Percentiles rank a stretch among this genome's conserved stretches.
Conservation (phyloP, 2,888 invertebrate genomes). For the Agapostemon virescens region DNA sequence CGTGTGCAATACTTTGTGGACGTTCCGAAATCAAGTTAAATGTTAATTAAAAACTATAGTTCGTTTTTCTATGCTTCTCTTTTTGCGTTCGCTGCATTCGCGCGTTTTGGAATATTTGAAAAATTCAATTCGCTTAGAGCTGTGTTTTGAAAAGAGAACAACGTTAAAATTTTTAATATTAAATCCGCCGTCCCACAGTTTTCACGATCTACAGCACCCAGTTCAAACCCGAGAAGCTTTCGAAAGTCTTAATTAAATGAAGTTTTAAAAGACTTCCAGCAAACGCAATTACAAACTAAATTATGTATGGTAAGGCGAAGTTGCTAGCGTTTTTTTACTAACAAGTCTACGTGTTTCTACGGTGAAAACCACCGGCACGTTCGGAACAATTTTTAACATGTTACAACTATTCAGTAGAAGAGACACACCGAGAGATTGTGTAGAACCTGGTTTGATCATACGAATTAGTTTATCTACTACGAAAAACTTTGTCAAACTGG, state of each 20-base stretch:
- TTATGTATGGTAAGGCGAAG: not conserved
- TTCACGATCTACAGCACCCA: not conserved
- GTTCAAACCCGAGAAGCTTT: not conserved
- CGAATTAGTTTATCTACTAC: not conserved
- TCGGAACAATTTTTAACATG: not conserved
- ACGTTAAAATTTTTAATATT: not conserved
- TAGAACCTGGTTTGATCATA: not conserved
- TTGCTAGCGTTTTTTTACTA: not conserved
- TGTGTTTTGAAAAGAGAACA: not conserved
- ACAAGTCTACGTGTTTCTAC: not conserved
- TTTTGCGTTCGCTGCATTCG: not conserved
- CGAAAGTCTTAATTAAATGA: constrained; percentile 4
- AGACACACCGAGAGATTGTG: not conserved
- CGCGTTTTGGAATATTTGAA: not conserved
- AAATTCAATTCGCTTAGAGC: not conserved
- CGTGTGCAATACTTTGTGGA: too few species aligned
- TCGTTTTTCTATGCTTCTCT: not conserved
- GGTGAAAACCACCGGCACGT: not conserved
- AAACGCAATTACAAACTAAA: not conserved
- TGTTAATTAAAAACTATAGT: too few species aligned
- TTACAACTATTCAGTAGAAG: not conserved
- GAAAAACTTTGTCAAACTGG: not conserved
- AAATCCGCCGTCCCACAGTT: not conserved
- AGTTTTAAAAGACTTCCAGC: not conserved
- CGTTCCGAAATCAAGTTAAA: too few species aligned